Evolutionary conservation across 2,113 vertebrate genomes (phyloP).

Genomic region (Ctenodactylus gundi): DNA sequence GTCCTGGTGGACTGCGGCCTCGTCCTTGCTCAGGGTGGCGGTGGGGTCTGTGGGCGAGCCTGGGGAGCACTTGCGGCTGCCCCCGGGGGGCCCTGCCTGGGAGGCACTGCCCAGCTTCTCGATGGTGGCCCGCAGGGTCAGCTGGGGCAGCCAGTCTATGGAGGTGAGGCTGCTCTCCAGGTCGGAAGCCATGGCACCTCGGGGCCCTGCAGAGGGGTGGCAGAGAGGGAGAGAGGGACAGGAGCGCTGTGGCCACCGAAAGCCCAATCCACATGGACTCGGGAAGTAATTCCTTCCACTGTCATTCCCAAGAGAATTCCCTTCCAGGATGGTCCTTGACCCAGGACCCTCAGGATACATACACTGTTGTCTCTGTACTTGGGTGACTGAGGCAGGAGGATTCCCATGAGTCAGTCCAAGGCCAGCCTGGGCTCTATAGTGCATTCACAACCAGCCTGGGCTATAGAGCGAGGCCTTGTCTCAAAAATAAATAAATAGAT

Average conservation of each 20-base stretch:
- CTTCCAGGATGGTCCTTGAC: not conserved
- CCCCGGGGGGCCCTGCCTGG: slow-evolving; percentile 88
- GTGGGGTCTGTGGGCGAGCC: slow-evolving; percentile 86
- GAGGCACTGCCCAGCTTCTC: slow-evolving; percentile 89
- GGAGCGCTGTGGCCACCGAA: not conserved
- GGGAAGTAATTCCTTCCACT: not conserved
- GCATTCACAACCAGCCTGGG: not conserved
- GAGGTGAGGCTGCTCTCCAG: slow-evolving; percentile 97
- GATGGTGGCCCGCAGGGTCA: slow-evolving; percentile 93
- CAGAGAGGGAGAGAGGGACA: not conserved
- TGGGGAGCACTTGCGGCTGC: slow-evolving; percentile 87
- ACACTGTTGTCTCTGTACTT: no score
- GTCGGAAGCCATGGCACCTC: slow-evolving; percentile 92
- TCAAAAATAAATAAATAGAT: no score
- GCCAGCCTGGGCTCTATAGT: no score
- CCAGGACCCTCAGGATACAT: not conserved
- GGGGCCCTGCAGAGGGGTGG: slow-evolving; percentile 64
- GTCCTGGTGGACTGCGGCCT: slow-evolving; percentile 88
- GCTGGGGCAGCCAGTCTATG: slow-evolving; percentile 98
- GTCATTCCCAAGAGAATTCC: not conserved
- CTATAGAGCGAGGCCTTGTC: no score
- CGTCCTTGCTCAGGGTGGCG: slow-evolving; percentile 86
- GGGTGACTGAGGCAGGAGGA: no score
- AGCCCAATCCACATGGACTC: not conserved
- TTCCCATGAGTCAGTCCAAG: no score